Evolutionary conservation across 2,113 vertebrate genomes (phyloP), one percentile per base, ranked within the genome.

Genomic region (Beaufortia kweichowensis): DNA sequence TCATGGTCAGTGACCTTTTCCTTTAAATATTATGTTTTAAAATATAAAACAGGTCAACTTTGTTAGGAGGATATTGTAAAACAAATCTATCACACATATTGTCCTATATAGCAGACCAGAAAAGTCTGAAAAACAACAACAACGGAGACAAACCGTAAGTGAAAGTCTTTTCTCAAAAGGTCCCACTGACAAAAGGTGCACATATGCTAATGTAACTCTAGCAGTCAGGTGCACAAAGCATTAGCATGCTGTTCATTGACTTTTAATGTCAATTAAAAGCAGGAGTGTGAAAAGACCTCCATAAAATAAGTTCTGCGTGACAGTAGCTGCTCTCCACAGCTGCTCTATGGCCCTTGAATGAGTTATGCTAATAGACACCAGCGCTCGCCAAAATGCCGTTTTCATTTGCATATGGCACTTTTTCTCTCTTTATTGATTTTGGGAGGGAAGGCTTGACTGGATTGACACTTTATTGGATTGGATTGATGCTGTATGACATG

Each of bases 221-320:
- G 41, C 31, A 26, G 70, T 55, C 56, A 65, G 63, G 56, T 35
- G 12, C 65, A 46, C 39, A 76, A 79, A 78, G 81, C 3, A 41
- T 64, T 79, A 77, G 83, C 84, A 86, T 79, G 81, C 81, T 82
- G 83, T 84, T 83, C 87, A 85, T 72, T 80, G 81, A 81, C 65
- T 83, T 86, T 88, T 88, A 90, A 85, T 90, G 87, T 85, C 87
- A 86, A 89, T 91, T 91, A 91, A 87, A 88, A 80, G 75, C 89
- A 87, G 79, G 60, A 89, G 77, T 86, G 78, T 90, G 89, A 88
- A 86, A 84, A 85, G 81, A 75, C 79, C 83, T 67, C 85, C 77
- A 90, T 89, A 88, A 92, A 89, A 82, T 80, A 55, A 69, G 71
- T 79, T 79, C 87, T 68, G 46, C 82, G 81, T 89, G 87, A 88